Percentiles rank a stretch among this genome's conserved stretches.
Conservation (phyloP, 2,113 vertebrate species). For the Nothocercus nigrocapillus region DNA sequence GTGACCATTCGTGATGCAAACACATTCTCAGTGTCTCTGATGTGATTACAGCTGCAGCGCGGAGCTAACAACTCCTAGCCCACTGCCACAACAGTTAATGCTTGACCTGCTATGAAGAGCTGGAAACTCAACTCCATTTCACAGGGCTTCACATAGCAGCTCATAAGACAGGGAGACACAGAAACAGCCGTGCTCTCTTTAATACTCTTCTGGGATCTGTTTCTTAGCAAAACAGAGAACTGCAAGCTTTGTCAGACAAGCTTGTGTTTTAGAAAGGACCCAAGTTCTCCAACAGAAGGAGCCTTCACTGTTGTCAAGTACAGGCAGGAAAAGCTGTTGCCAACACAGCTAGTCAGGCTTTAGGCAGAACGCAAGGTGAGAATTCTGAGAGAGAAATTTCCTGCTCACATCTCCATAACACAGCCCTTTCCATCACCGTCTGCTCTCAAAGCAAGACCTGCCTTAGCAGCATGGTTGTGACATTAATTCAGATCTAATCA, state of each 20-base stretch:
- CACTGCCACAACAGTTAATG: not conserved
- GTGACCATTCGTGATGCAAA: not conserved
- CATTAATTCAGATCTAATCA: not conserved
- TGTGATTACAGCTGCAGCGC: not conserved
- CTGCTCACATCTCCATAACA: not conserved
- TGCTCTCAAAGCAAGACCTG: not conserved
- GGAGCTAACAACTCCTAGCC: not conserved
- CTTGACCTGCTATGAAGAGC: not conserved
- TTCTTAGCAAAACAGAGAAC: not conserved
- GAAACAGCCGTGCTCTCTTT: not conserved
- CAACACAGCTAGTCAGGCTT: not conserved
- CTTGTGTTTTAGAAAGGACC: not conserved
- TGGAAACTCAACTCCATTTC: accelerated
- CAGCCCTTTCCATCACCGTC: accelerated
- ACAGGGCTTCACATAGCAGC: not conserved
- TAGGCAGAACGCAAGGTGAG: not conserved
- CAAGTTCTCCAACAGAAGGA: not conserved
- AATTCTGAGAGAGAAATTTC: not conserved
- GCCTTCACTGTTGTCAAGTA: not conserved
- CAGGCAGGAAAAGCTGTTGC: not conserved
- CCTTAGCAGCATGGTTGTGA: not conserved
- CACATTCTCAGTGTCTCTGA: not conserved
- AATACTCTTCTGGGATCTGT: not conserved
- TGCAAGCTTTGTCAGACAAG: not conserved
- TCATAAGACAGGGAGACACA: not conserved